phyloP scores from a whole-genome alignment of 2,888 invertebrate species.

The Agrochola macilenta region DNA sequence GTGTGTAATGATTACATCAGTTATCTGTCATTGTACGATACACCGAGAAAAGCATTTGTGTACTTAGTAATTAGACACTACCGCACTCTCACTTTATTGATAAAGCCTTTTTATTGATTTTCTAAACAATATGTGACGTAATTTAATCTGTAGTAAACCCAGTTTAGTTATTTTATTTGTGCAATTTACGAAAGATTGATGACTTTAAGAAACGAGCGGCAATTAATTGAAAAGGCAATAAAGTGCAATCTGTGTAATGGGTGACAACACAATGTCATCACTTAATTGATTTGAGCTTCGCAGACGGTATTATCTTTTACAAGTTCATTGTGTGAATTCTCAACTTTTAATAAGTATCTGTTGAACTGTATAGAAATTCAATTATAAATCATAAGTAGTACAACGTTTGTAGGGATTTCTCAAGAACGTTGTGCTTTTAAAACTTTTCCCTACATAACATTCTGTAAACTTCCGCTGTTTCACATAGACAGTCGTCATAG shows the following conservation, averaged over 20 bases:
- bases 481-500: neutral
- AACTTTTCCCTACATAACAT: neutral
- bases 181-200: slow-evolving; percentile 28
- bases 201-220: slow-evolving; percentile 27
- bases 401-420: neutral
- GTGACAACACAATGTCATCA: slow-evolving; percentile 46
- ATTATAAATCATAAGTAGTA: neutral
- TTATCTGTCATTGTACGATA: slow-evolving; percentile 39
- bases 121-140: slow-evolving; percentile 16
- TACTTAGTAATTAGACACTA: slow-evolving; percentile 10
- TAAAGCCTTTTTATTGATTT: slow-evolving; percentile 13
- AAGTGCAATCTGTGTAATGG: slow-evolving; percentile 36
- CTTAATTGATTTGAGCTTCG: slow-evolving; percentile 46
- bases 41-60: slow-evolving; percentile 1
- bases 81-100: slow-evolving; percentile 4
- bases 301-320: slow-evolving; percentile 25
- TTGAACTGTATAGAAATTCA: neutral
- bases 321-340: neutral
- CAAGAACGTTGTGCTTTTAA: neutral
- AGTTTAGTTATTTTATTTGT: slow-evolving; percentile 11
- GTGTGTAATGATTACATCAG: slow-evolving; percentile 61
- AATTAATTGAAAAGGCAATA: slow-evolving; percentile 49
- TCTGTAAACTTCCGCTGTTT: neutral
- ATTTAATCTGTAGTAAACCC: slow-evolving; percentile 6
- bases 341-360: neutral